Base-by-base conservation (phyloP, 1,140 invertebrate genomes). In the Bombus sibiricus region DNA sequence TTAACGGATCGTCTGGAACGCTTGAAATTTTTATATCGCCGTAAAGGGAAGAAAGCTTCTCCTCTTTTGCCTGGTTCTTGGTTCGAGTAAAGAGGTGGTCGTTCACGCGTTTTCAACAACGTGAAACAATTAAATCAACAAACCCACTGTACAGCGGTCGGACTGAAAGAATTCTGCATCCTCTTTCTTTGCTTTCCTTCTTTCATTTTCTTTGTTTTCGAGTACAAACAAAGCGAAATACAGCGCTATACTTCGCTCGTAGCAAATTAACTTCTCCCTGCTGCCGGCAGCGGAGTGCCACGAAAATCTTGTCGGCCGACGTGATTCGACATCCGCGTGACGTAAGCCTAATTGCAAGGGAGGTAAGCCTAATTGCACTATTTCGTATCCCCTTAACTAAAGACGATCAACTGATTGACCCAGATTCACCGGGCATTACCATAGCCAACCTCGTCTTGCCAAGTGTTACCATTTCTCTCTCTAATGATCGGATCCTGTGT, bases 381-480 rank as follows among this genome's bases (percentile, higher is more conserved):
- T 80, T 85, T 85, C 76, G 83, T 80, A 80, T 80, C 77, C 77
- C 75, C 68, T 85, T 85, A 85, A 85, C 83, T 85, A 85, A 86
- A 86, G 85, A 83, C 80, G 85, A 86, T 83, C 80, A 71, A 77
- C 80, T 37, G 85, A 86, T 86, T 76, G 85, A 86, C 85, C 85
- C 66, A 86, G 73, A 83, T 86, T 69, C 81, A 3, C 6, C n/a
- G 12, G 39, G 34, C 18, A 80, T 80, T 81, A 57, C 69, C 57
- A 73, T 80, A 39, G 39, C 34, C 66, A 39, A 22, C 53, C 66
- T 79, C 66, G 9, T 72, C 83, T 47, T 32, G n/a, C n/a, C 39
- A 41, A 72, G 77, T 43, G 57, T 82, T 37, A 41, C 62, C n/a
- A 34, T 18, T 28, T n/a, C 81, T 32, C 74, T 10, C 34, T 34